Percentiles rank a stretch among this genome's conserved stretches.
phyloP scores from a whole-genome alignment of 92 coral and sea anemone genomes.

The Meandrina meandrites region DNA sequence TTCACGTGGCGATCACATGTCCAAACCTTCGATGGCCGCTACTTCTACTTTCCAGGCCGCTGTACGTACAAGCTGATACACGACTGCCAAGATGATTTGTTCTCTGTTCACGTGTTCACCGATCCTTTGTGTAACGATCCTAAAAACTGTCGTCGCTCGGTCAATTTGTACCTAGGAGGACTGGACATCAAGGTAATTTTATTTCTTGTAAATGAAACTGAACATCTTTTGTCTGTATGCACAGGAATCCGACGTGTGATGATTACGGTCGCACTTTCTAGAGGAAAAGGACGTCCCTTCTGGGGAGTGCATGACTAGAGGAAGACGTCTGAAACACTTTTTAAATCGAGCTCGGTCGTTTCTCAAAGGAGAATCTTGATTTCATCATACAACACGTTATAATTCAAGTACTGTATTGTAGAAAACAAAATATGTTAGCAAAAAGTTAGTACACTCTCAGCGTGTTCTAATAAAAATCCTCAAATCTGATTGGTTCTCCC shows the following conservation, averaged over 20 bases:
- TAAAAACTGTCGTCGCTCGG: constrained; percentile 69
- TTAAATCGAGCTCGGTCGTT: no score
- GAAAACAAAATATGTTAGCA: no score
- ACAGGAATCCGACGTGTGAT: neutral
- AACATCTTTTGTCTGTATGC: neutral
- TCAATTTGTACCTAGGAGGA: constrained; percentile 87
- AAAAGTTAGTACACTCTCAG: no score
- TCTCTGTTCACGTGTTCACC: constrained; percentile 81
- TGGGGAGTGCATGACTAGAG: no score
- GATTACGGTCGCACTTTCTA: neutral
- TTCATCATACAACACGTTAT: no score
- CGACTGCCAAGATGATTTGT: constrained; percentile 85
- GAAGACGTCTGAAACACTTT: no score
- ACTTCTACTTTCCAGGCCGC: constrained; percentile 85
- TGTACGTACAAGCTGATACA: constrained; percentile 92
- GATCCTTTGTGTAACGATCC: constrained; percentile 67
- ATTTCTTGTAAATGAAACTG: neutral
- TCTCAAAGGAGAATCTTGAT: no score
- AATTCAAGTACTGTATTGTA: no score
- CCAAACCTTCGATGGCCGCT: constrained; percentile 88
- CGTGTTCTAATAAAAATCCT: no score
- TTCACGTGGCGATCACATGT: constrained; percentile 86
- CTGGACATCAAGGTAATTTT: constrained; percentile 76
- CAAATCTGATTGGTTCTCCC: no score
- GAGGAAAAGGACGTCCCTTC: no score